Percentiles rank a stretch among this genome's conserved stretches.
These are phyloP conservation scores for Perizoma flavofasciatum DNA, from an alignment of 2,888 invertebrate species.

Conservation along the genomic window DNA sequence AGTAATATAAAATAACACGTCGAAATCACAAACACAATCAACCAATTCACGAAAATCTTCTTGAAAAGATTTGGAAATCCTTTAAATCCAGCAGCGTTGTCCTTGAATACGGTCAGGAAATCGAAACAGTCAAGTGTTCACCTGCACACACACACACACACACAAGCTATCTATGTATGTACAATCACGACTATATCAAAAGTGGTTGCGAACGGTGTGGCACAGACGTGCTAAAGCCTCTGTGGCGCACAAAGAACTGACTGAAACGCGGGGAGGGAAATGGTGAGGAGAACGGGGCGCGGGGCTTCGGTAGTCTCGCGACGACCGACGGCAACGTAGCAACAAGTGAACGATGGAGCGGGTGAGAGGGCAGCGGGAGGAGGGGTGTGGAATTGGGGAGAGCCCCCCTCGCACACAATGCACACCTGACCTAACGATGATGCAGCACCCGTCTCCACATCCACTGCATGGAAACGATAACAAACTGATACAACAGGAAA, in stretches of 20 bases:
- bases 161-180: conserved; percentile 62
- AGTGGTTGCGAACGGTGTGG: conserved; percentile 57
- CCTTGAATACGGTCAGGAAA: conserved; percentile 66
- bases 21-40: conserved; percentile 64
- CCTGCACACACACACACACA: conserved; percentile 59
- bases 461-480: conserved; percentile 40
- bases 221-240: conserved; percentile 70
- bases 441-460: conserved; percentile 54
- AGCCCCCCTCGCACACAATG: conserved; percentile 58
- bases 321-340: conserved; percentile 64
- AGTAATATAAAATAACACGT: conserved; percentile 43
- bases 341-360: conserved; percentile 79
- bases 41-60: conserved; percentile 47
- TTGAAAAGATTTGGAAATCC: conserved; percentile 44
- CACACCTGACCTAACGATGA: conserved; percentile 68
- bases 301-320: conserved; percentile 72
- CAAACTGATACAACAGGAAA: conserved; percentile 59
- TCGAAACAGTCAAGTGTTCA: conserved; percentile 59
- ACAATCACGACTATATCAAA: conserved; percentile 64
- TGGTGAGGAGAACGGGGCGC: conserved; percentile 58
- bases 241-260: conserved; percentile 82
- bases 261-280: conserved; percentile 77
- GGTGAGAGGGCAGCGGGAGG: conserved; percentile 56
- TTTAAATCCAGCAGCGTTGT: conserved; percentile 42
- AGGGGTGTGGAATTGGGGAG: conserved; percentile 51